Evolutionary conservation across 2,113 vertebrate species (phyloP).

Genomic region (Fulica atra): DNA sequence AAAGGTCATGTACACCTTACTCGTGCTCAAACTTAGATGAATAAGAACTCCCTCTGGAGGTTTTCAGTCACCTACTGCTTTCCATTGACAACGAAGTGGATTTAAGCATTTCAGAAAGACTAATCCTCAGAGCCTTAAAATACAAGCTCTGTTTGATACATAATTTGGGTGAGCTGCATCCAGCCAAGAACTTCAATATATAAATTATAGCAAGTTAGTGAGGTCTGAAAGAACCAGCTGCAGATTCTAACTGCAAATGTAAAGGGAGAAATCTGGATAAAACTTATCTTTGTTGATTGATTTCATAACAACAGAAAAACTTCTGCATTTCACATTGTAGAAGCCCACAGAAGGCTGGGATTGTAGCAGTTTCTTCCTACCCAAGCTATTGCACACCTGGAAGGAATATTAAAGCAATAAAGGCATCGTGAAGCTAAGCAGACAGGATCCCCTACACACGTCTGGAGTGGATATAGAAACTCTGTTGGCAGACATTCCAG

Average conservation of each 20-base stretch:
- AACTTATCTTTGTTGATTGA: neutral
- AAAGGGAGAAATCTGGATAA: neutral
- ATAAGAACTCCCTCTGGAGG: neutral
- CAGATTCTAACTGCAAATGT: neutral
- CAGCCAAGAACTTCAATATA: neutral
- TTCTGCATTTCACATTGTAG: neutral
- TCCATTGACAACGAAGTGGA: neutral
- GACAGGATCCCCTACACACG: neutral
- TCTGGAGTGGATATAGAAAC: neutral
- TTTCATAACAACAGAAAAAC: neutral
- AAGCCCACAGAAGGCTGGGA: neutral
- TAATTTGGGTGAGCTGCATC: neutral
- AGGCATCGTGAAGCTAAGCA: neutral
- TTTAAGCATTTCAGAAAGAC: neutral
- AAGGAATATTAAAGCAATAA: neutral
- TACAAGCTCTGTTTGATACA: neutral
- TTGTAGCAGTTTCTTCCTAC: neutral
- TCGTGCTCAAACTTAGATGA: neutral
- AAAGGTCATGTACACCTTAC: neutral
- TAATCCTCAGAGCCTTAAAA: neutral
- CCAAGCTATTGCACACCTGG: neutral
- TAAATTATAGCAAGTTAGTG: neutral
- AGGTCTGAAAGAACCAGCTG: neutral
- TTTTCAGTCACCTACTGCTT: neutral
- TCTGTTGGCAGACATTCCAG: neutral